Evolutionary conservation across 2,888 invertebrate species (phyloP).

Genomic region (Rotaria socialis): DNA sequence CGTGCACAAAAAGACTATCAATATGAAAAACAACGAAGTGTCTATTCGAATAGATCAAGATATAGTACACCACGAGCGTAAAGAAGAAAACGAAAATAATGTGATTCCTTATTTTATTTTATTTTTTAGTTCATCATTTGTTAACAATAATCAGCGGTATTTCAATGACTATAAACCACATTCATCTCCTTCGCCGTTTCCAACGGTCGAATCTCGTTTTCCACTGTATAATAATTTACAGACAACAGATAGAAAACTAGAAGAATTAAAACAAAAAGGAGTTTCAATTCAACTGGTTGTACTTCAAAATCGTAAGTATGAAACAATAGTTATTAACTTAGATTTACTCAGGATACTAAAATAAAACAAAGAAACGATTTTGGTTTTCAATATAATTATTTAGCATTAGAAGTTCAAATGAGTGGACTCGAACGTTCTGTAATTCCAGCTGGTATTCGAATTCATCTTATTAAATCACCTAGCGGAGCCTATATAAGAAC

Average conservation of each 20-base stretch:
- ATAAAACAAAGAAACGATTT: too few relatives aligned
- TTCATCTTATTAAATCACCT: constrained; percentile 85
- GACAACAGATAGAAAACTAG: not conserved
- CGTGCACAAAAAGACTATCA: constrained; percentile 87
- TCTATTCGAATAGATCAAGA: constrained; percentile 53
- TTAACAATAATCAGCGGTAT: not conserved
- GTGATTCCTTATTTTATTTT: not conserved
- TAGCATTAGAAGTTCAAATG: not conserved
- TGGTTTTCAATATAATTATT: not conserved
- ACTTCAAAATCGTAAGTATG: not conserved
- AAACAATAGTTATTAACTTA: not conserved
- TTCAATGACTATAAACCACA: not conserved
- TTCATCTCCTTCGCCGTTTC: not conserved
- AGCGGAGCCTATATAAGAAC: constrained; percentile 93
- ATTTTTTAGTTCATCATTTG: not conserved
- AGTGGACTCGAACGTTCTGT: not conserved
- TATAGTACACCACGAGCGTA: not conserved
- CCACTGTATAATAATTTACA: not conserved
- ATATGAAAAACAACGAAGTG: constrained; percentile 73
- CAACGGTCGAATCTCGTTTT: not conserved
- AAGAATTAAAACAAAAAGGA: not conserved
- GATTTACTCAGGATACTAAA: too few relatives aligned
- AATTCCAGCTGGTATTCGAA: constrained; percentile 84
- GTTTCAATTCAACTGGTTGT: not conserved
- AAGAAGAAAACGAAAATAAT: not conserved